These are phyloP conservation scores for Platorchestia sp. DNA, from an alignment of 1,140 invertebrate genomes.

Conservation along the genomic window DNA sequence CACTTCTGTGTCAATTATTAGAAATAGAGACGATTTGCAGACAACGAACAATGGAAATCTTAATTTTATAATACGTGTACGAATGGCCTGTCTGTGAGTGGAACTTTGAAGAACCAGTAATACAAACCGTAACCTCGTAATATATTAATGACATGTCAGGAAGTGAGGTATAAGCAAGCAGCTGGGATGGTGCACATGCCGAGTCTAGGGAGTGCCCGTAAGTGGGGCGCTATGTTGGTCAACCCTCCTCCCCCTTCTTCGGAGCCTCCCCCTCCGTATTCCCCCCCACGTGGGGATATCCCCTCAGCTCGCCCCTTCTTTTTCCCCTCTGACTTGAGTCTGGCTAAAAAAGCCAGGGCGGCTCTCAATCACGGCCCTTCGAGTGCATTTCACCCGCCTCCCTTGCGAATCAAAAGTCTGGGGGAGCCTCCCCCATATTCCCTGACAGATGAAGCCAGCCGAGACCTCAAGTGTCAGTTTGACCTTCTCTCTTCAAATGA, in stretches of 20 bases:
- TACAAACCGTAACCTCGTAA: neutral
- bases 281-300: constrained; percentile 59
- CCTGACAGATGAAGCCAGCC: constrained; percentile 22
- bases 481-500: neutral
- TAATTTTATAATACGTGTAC: neutral
- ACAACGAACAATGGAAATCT: neutral
- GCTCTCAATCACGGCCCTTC: constrained; percentile 66
- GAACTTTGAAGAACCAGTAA: too few species aligned
- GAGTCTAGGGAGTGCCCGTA: constrained; percentile 32
- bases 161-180: neutral
- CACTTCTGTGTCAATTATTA: neutral
- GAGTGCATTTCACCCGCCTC: constrained; percentile 64
- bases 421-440: constrained; percentile 39
- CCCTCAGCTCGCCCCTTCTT: constrained; percentile 16
- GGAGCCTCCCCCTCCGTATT: constrained; percentile 64
- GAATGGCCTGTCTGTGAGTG: too few species aligned
- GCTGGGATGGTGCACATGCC: constrained; percentile 17
- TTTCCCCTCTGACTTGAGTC: constrained; percentile 7
- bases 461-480: constrained; percentile 23
- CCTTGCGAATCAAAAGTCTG: constrained; percentile 55
- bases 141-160: neutral
- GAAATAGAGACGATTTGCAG: neutral
- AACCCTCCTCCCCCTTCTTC: constrained; percentile 59
- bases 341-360: constrained; percentile 18
- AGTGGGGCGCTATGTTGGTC: constrained; percentile 44